Conservation (phyloP, 2,113 vertebrate species). For the Notechis scutatus region DNA sequence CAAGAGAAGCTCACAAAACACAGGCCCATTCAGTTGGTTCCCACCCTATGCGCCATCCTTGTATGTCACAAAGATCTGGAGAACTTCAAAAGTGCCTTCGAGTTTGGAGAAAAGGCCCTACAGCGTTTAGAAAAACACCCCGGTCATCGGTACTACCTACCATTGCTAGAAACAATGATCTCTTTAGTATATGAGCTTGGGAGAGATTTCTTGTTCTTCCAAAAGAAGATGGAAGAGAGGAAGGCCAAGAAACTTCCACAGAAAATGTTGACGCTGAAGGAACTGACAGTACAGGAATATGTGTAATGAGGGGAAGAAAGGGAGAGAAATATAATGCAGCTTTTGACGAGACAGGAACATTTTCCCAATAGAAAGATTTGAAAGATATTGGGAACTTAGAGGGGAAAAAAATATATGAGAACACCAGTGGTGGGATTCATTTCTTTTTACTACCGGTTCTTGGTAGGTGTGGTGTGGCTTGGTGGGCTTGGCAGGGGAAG, state of each 20-base stretch:
- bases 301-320: conserved; percentile 45
- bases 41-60: conserved; percentile 78
- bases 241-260: conserved; percentile 67
- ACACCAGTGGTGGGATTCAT: no score
- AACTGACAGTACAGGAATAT: conserved; percentile 82
- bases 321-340: neutral
- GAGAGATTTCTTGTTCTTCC: conserved; percentile 79
- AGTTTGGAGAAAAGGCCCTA: conserved; percentile 75
- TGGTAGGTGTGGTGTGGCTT: no score
- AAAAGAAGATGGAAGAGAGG: conserved; percentile 75
- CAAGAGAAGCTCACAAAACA: conserved; percentile 82
- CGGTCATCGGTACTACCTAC: conserved; percentile 70
- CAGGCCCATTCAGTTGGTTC: conserved; percentile 67
- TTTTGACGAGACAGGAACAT: neutral
- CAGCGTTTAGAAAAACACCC: conserved; percentile 62
- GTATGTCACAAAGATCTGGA: conserved; percentile 88
- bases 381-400: neutral
- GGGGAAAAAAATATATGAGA: neutral
- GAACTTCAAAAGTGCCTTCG: conserved; percentile 69
- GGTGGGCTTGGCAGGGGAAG: no score
- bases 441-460: no score
- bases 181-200: conserved; percentile 80
- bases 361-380: neutral
- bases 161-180: conserved; percentile 82
- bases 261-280: conserved; percentile 77